Evolutionary conservation across 2,888 invertebrate species (phyloP), one percentile per base, ranked within the genome.

Genomic region (Cephus rjabovi): DNA sequence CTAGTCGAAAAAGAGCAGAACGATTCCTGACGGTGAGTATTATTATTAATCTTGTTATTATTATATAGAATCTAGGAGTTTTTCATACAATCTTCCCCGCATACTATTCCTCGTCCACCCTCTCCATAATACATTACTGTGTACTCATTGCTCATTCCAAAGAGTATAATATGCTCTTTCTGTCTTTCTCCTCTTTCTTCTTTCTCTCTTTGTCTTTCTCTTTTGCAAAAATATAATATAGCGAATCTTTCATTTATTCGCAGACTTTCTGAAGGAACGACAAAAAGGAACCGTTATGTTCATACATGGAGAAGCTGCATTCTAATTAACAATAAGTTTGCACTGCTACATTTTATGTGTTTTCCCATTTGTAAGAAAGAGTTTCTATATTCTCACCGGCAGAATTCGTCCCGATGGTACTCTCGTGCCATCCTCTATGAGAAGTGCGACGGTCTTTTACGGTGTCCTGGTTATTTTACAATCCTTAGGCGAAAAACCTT

Each of bases 211-310:
- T 81, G 77, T 75, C 70, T 40, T 78, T 77, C 80, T 81, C 82
- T 34, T 79, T 80, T 89, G 86, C 81, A 87, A 88, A 88, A 89
- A 88, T 89, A 88, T 82, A 86, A 86, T 85, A 81, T 83, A 84
- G 79, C 75, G 37, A 76, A 78, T 81, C 83, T 84, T 82, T 81
- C 80, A 75, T 68, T 30, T 33, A 73, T 68, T 77, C 74, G 74
- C 40, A 78, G 3, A 30, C 70, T 30, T 37, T 73, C 35, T 83
- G 77, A 81, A 88, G 86, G 86, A 88, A 87, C 88, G 83, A 86
- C 77, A 79, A 85, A 74, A 34, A 86, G 88, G 86, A 83, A 87
- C 85, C 82, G 79, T 79, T 85, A 80, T 81, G 23, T 56, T 23
- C 2, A 15, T 56, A 56, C 9, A 56, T 23, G 23, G 15, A 56